These are phyloP conservation scores for Pseudorectes ferrugineus DNA, from an alignment of 2,113 vertebrate species.

Conservation along the genomic window DNA sequence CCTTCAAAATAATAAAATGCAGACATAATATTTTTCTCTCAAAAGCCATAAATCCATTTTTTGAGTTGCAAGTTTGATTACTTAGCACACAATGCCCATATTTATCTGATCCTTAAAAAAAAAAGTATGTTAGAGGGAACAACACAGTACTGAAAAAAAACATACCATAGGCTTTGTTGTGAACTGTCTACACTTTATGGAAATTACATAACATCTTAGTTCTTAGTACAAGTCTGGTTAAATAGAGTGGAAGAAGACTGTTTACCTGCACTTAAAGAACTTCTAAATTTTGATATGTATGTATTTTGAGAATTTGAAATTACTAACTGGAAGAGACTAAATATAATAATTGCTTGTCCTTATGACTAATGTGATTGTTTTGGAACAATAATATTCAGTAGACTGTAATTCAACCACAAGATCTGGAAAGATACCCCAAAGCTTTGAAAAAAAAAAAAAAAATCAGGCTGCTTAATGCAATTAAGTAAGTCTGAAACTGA, in stretches of 20 bases:
- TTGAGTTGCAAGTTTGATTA: neutral
- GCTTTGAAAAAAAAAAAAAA: neutral
- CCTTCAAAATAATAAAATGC: neutral
- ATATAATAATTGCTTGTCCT: neutral
- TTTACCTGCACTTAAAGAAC: neutral
- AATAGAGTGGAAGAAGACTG: neutral
- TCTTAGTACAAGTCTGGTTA: neutral
- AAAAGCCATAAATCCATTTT: neutral
- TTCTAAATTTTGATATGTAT: neutral
- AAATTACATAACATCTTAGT: neutral
- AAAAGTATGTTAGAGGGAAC: neutral
- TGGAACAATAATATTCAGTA: neutral
- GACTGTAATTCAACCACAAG: neutral
- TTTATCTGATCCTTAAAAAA: neutral
- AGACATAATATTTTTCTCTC: neutral
- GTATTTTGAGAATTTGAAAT: neutral
- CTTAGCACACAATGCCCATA: neutral
- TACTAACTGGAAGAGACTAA: neutral
- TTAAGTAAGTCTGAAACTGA: neutral
- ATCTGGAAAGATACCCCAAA: neutral
- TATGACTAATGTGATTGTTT: neutral
- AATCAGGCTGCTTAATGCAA: neutral
- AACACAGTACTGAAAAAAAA: neutral
- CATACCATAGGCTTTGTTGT: neutral
- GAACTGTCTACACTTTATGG: neutral